Base-by-base conservation (phyloP, 2,113 vertebrate genomes). In the Oryzias melastigma region DNA sequence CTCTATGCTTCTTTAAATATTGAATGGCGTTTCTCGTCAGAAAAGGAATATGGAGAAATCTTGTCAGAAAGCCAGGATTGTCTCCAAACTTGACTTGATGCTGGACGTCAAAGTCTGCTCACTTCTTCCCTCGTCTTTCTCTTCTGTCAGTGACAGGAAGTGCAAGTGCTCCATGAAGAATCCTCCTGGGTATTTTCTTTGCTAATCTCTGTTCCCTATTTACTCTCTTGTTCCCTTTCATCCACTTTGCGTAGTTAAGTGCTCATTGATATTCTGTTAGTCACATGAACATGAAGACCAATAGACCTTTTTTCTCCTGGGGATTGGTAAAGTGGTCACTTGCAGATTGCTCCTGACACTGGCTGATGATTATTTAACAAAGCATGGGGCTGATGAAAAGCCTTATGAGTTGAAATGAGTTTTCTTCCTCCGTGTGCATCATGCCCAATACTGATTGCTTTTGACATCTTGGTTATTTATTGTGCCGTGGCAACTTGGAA, bases 331-430 rank as follows among this genome's bases (percentile, higher is more conserved):
- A 81, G 68, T 76, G 70, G 83, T 64, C 72, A 67, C 73, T 82
- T 65, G 64, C 80, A 83, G 73, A 83, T 87, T 87, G 81, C 65
- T 71, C 65, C 69, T 65, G 87, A 84, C 77, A 80, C 66, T 60
- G 58, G 62, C 79, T 86, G 87, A 89, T 80, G 80, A 84, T 83
- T 76, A 85, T 85, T 84, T 80, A 84, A 86, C 87, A 85, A 84
- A 84, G 78, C 78, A 58, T 61, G 50, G 71, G 65, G 40, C 74
- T 83, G 74, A 78, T 84, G 78, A 86, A 83, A 84, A 77, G 73
- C 54, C 71, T 82, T 68, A 84, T 64, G 73, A 79, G 73, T 71
- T 58, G 55, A 69, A 73, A 75, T 77, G 65, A 83, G 67, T 78
- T 75, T 69, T 45, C 25, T 59, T 58, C 48, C 47, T 46, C 35